Evolutionary conservation across 2,888 invertebrate genomes (phyloP).

Genomic region (Aethes cnicana): DNA sequence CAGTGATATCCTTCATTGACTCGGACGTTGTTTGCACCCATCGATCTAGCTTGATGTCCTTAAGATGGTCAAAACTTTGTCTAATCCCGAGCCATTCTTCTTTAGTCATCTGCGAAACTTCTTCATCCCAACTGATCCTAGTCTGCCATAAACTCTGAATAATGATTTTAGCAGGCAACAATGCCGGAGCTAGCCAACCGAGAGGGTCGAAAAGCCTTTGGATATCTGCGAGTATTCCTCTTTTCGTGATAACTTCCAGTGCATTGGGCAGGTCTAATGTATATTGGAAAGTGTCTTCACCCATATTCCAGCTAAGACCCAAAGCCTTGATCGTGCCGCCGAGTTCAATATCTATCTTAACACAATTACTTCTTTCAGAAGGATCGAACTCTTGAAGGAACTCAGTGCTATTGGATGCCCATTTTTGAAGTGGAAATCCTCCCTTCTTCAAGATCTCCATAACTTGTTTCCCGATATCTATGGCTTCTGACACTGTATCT

Average conservation of each 20-base stretch:
- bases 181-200: slow-evolving; percentile 33
- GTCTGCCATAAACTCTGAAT: slow-evolving; percentile 34
- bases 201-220: slow-evolving; percentile 32
- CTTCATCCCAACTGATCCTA: slow-evolving; percentile 32
- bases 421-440: slow-evolving; percentile 7
- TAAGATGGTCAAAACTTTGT: slow-evolving; percentile 15
- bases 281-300: slow-evolving; percentile 7
- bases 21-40: slow-evolving; percentile 3
- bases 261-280: not conserved
- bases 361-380: slow-evolving; percentile 7
- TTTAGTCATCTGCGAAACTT: not conserved
- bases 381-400: slow-evolving; percentile 7
- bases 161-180: slow-evolving; percentile 29
- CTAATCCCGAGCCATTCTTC: slow-evolving; percentile 31
- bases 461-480: not conserved
- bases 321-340: slow-evolving; percentile 33
- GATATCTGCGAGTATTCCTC: slow-evolving; percentile 30
- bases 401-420: slow-evolving; percentile 5
- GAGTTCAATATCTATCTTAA: slow-evolving; percentile 14
- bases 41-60: slow-evolving; percentile 18
- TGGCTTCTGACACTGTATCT: not conserved
- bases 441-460: not conserved
- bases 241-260: slow-evolving; percentile 20
- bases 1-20: not conserved
- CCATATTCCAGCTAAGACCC: slow-evolving; percentile 13